A percentile compares a stretch with the other conserved stretches of the same genome.
Conservation (phyloP, 2,113 vertebrate species). For the Callocephalon fimbriatum region DNA sequence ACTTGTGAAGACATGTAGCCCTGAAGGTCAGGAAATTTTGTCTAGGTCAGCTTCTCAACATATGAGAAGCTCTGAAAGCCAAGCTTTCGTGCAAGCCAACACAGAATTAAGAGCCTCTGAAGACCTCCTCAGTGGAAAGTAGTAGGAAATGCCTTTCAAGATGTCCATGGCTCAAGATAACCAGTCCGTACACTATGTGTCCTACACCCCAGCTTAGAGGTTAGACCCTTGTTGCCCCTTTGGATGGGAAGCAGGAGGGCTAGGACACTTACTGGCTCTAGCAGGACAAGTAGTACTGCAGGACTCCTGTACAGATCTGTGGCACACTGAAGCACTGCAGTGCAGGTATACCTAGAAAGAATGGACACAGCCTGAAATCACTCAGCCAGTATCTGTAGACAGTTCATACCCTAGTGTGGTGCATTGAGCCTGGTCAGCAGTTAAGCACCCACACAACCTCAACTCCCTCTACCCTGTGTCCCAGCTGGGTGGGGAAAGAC, state of each 20-base stretch:
- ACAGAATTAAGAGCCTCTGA: neutral
- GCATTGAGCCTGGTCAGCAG: neutral
- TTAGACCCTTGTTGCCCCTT: neutral
- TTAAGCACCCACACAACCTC: neutral
- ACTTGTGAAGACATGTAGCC: neutral
- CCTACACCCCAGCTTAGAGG: neutral
- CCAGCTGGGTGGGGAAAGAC: neutral
- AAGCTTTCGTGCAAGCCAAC: neutral
- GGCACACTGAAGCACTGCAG: constrained; percentile 64
- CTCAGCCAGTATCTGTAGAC: neutral
- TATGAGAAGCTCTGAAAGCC: neutral
- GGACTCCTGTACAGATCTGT: neutral
- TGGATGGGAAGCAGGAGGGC: neutral
- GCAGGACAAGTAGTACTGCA: constrained; percentile 20
- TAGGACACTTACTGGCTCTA: constrained; percentile 19
- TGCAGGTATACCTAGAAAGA: constrained; percentile 65
- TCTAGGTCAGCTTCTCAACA: neutral
- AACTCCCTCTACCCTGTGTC: neutral
- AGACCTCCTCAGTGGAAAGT: neutral
- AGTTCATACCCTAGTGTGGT: rapidly evolving
- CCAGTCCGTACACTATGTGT: neutral
- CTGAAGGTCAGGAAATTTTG: neutral
- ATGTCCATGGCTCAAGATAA: neutral
- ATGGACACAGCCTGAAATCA: neutral
- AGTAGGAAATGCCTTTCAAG: neutral